Percentiles rank a stretch among this genome's conserved stretches.
Evolutionary conservation across 92 coral and sea anemone genomes (phyloP).

Genomic region (Siderastrea siderea): DNA sequence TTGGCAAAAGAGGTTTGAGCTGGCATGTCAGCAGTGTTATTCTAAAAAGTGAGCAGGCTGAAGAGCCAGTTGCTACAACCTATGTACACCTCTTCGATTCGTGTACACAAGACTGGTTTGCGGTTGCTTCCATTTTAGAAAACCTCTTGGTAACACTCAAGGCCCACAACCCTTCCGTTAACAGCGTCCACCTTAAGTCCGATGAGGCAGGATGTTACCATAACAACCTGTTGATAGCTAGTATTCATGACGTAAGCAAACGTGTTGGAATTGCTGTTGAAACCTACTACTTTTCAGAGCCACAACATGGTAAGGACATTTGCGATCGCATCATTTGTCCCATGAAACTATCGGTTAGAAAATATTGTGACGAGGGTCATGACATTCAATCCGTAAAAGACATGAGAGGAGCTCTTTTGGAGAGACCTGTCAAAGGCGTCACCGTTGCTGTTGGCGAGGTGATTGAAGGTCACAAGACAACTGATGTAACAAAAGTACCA

Average conservation of each 20-base stretch:
- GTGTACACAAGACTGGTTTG: slow-evolving; percentile 85
- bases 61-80: slow-evolving; percentile 24
- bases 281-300: slow-evolving; percentile 72
- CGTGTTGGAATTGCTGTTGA: slow-evolving; percentile 45
- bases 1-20: slow-evolving; percentile 56
- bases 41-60: slow-evolving; percentile 8
- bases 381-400: slow-evolving; percentile 61
- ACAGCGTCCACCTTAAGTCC: slow-evolving; percentile 49
- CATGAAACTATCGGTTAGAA: slow-evolving; percentile 54
- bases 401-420: slow-evolving; percentile 64
- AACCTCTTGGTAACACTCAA: slow-evolving; percentile 57
- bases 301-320: slow-evolving; percentile 74
- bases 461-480: slow-evolving; percentile 21
- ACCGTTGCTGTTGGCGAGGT: slow-evolving; percentile 70
- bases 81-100: slow-evolving; percentile 69
- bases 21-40: slow-evolving; percentile 65
- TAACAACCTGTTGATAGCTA: slow-evolving; percentile 53
- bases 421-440: slow-evolving; percentile 71
- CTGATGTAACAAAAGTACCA: slow-evolving; percentile 57
- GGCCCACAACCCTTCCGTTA: slow-evolving; percentile 38
- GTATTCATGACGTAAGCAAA: slow-evolving; percentile 50
- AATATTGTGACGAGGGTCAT: slow-evolving; percentile 69
- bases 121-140: slow-evolving; percentile 66
- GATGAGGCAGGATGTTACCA: slow-evolving; percentile 83
- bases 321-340: slow-evolving; percentile 74